A percentile compares a stretch with the other conserved stretches of the same genome.
Evolutionary conservation across 2,113 vertebrate genomes (phyloP).

Genomic region (Chaenogobius annularis): DNA sequence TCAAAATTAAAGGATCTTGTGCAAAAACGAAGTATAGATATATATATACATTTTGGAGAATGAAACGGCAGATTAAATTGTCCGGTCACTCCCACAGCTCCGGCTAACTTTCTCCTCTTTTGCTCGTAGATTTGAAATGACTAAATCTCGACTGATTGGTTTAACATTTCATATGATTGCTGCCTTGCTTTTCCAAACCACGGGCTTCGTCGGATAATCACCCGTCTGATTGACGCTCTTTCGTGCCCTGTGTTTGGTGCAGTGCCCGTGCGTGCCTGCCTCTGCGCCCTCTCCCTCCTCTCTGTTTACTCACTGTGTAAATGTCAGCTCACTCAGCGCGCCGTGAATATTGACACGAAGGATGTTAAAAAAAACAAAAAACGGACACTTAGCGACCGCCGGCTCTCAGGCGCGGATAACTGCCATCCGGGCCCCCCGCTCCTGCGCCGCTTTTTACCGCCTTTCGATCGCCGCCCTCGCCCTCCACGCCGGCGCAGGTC

Average conservation of each 20-base stretch:
- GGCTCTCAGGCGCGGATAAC: slow-evolving; percentile 22
- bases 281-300: neutral
- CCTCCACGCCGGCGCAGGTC: neutral
- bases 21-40: too few relatives aligned
- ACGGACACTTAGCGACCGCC: slow-evolving; percentile 41
- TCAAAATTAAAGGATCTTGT: too few relatives aligned
- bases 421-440: neutral
- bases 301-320: slow-evolving; percentile 28
- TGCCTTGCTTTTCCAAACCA: neutral
- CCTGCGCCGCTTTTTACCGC: neutral
- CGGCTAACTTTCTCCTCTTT: too few relatives aligned
- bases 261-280: neutral
- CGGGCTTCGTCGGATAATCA: neutral
- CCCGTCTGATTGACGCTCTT: neutral
- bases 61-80: too few relatives aligned
- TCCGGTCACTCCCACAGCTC: too few relatives aligned
- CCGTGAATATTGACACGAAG: slow-evolving; percentile 40
- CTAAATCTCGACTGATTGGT: too few relatives aligned
- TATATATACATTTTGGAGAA: too few relatives aligned
- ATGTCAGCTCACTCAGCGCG: slow-evolving; percentile 33
- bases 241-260: neutral
- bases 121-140: too few relatives aligned
- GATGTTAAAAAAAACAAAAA: slow-evolving; percentile 47
- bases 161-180: too few relatives aligned
- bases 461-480: neutral